Conservation (phyloP, 2,113 vertebrate species). For the Carollia perspicillata region DNA sequence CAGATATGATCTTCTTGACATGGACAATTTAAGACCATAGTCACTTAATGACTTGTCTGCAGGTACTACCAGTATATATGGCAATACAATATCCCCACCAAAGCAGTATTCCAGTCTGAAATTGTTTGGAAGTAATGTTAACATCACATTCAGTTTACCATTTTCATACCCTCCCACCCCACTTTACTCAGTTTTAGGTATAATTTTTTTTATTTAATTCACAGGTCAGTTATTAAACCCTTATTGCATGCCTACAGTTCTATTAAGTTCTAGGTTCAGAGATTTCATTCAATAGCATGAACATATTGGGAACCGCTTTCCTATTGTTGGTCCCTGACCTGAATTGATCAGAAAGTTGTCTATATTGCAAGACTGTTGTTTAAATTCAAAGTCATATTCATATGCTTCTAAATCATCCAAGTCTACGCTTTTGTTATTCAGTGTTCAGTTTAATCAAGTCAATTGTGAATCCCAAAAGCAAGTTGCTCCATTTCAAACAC, state of each 20-base stretch:
- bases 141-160: background rate
- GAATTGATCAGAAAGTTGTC: background rate
- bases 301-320: background rate
- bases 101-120: background rate
- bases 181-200: background rate
- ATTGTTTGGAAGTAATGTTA: background rate
- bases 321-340: background rate
- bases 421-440: background rate
- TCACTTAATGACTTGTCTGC: background rate
- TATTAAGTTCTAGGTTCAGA: background rate
- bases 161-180: background rate
- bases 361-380: background rate
- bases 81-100: background rate
- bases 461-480: background rate
- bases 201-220: background rate
- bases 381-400: background rate
- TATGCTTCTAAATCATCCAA: background rate
- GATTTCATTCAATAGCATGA: background rate
- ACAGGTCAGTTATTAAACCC: background rate
- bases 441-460: background rate
- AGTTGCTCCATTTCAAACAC: background rate
- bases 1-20: background rate
- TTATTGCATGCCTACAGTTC: background rate
- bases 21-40: background rate
- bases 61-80: background rate